Evolutionary conservation across 2,888 invertebrate genomes (phyloP).

Genomic region (Drosophila nigritarsus): DNA sequence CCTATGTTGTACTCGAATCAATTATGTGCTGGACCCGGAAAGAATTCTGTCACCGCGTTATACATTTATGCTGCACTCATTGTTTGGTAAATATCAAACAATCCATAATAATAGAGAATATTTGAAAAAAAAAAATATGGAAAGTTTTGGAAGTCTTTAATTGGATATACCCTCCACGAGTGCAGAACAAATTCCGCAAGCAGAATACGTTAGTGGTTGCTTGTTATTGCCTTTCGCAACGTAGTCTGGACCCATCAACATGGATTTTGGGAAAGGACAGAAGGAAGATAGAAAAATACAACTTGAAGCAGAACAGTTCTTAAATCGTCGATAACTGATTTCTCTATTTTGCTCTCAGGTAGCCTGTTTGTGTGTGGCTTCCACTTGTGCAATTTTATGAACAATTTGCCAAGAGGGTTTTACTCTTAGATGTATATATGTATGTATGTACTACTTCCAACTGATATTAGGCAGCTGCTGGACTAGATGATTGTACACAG

Average conservation of each 20-base stretch:
- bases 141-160: no score
- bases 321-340: conserved; percentile 33
- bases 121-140: no score
- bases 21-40: not conserved
- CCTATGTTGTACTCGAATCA: not conserved
- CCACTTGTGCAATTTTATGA: conserved; percentile 19
- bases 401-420: conserved; percentile 19
- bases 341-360: conserved; percentile 2
- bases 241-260: conserved; percentile 17
- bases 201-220: conserved; percentile 27
- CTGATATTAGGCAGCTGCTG: conserved; percentile 1
- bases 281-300: not conserved
- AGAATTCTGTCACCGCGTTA: not conserved
- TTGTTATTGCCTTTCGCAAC: conserved; percentile 4
- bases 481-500: conserved; percentile 16
- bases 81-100: not conserved
- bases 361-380: not conserved
- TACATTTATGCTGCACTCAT: not conserved
- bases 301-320: conserved; percentile 22
- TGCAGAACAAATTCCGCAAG: conserved; percentile 36
- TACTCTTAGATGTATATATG: not conserved
- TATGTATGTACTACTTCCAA: not conserved
- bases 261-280: not conserved
- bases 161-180: not conserved
- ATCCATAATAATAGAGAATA: no score